Percentiles rank a stretch among this genome's conserved stretches.
Conservation (phyloP, 2,888 invertebrate species). For the Resseliella maxima region DNA sequence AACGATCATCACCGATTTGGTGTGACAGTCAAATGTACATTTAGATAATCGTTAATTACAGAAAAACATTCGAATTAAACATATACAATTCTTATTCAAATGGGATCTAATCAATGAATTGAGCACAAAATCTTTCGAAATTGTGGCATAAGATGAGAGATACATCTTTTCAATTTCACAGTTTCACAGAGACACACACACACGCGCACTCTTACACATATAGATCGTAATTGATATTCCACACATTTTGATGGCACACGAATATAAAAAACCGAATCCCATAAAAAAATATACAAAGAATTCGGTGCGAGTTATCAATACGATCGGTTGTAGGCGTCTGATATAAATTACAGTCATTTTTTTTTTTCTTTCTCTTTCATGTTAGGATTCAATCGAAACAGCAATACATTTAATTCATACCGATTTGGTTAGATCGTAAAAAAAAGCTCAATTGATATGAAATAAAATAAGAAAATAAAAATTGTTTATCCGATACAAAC, state of each 20-base stretch:
- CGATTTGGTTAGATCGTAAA: slow-evolving; percentile 40
- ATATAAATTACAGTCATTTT: slow-evolving; percentile 47
- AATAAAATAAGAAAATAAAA: background rate
- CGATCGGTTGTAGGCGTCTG: slow-evolving; percentile 48
- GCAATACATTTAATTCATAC: slow-evolving; percentile 34
- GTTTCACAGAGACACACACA: background rate
- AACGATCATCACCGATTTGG: background rate
- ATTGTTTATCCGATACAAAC: background rate
- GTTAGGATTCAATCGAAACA: background rate
- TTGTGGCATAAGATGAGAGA: background rate
- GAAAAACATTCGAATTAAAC: slow-evolving; percentile 28
- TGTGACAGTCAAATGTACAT: background rate
- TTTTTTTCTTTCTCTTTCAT: background rate
- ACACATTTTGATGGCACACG: background rate
- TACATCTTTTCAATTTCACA: background rate
- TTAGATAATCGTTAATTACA: background rate
- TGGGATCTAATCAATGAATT: slow-evolving; percentile 19
- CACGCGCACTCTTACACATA: too few relatives aligned
- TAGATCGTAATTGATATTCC: slow-evolving; percentile 38
- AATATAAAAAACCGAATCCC: background rate
- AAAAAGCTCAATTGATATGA: slow-evolving; percentile 19
- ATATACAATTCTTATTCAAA: background rate
- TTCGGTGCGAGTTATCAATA: slow-evolving; percentile 36
- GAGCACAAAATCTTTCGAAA: background rate
- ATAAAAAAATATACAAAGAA: background rate